These are phyloP conservation scores for Limonius californicus DNA, from an alignment of 1,140 invertebrate species.

Conservation along the genomic window DNA sequence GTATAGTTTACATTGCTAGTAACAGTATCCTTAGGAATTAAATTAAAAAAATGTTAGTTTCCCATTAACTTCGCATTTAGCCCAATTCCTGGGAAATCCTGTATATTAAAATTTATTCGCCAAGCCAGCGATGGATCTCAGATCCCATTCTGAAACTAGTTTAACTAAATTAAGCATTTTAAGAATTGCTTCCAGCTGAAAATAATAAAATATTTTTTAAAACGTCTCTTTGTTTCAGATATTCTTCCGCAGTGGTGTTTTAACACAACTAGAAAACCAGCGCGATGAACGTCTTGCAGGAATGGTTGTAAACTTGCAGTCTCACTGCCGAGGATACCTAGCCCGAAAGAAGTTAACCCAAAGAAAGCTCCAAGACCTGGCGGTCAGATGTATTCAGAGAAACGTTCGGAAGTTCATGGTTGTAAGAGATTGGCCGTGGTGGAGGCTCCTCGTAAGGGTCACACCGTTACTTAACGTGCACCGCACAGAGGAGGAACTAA, in stretches of 20 bases:
- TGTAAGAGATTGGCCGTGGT: constrained; percentile 93
- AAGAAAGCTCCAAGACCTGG: constrained; percentile 75
- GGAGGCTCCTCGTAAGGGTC: constrained; percentile 85
- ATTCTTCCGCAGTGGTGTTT: constrained; percentile 85
- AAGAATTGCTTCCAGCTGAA: too few relatives aligned
- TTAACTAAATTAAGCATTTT: too few relatives aligned
- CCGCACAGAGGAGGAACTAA: constrained; percentile 86
- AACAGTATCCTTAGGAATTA: too few relatives aligned
- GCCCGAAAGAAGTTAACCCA: constrained; percentile 76
- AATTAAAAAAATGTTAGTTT: too few relatives aligned
- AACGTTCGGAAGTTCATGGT: constrained; percentile 89
- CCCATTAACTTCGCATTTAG: too few relatives aligned
- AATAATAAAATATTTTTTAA: too few relatives aligned
- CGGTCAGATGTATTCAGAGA: constrained; percentile 86
- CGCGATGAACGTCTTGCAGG: constrained; percentile 83
- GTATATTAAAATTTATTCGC: too few relatives aligned
- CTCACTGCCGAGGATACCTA: constrained; percentile 79
- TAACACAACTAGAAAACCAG: constrained; percentile 81
- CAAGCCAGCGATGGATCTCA: too few relatives aligned
- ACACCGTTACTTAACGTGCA: constrained; percentile 89
- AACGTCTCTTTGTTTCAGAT: constrained; percentile 67
- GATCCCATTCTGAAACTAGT: too few relatives aligned
- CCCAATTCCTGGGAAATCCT: too few relatives aligned
- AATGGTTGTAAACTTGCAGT: constrained; percentile 78
- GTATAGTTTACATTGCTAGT: too few relatives aligned